These are phyloP conservation scores for Trachymyrmex septentrionalis DNA, from an alignment of 1,140 invertebrate genomes.

Conservation along the genomic window DNA sequence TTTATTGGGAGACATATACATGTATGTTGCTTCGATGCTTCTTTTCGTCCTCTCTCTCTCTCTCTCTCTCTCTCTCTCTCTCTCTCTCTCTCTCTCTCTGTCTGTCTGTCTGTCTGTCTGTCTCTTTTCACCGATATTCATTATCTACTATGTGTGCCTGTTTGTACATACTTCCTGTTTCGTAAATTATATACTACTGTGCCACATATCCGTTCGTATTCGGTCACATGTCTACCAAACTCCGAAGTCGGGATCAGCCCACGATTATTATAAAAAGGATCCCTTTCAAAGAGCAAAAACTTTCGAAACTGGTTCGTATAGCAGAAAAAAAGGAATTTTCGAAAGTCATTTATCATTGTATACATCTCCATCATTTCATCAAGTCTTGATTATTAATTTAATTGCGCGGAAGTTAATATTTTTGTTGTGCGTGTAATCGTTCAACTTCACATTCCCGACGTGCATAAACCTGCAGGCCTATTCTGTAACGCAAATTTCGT, in stretches of 20 bases:
- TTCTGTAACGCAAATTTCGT: no score
- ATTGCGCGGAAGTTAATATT: not conserved
- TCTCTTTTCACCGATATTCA: conserved; percentile 36
- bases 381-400: not conserved
- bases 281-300: not conserved
- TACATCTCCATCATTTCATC: not conserved
- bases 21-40: not conserved
- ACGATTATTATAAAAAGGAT: conserved; percentile 1
- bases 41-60: conserved; percentile 14
- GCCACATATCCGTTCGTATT: conserved; percentile 59
- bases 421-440: not conserved
- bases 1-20: not conserved
- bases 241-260: conserved; percentile 11
- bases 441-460: not conserved
- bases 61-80: conserved; percentile 37
- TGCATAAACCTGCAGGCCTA: no score
- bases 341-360: not conserved
- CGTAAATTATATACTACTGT: conserved; percentile 46
- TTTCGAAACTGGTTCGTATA: not conserved
- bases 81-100: conserved; percentile 33
- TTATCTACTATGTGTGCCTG: conserved; percentile 46
- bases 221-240: conserved; percentile 1
- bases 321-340: not conserved
- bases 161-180: conserved; percentile 34
- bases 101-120: no score